These are phyloP conservation scores for Albula goreensis DNA, from an alignment of 2,113 vertebrate species.

Conservation along the genomic window DNA sequence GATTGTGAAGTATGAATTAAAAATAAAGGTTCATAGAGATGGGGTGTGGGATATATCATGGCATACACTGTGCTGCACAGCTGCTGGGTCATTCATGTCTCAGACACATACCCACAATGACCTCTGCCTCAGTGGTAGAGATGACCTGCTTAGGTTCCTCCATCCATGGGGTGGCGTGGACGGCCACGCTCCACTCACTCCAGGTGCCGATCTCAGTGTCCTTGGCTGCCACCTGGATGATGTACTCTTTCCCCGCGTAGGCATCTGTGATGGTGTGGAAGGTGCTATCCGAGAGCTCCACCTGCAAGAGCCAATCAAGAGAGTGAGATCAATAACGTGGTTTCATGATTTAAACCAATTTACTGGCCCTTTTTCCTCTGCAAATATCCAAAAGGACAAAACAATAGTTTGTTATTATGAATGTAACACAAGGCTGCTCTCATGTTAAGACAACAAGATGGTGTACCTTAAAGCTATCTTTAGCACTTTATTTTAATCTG, in stretches of 20 bases:
- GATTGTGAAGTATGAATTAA: neutral
- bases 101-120: slow-evolving; percentile 49
- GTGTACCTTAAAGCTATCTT: too few relatives aligned
- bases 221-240: slow-evolving; percentile 96
- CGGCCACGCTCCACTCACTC: slow-evolving; percentile 96
- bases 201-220: slow-evolving; percentile 95
- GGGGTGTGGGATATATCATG: too few relatives aligned
- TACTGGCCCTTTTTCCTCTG: too few relatives aligned
- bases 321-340: neutral
- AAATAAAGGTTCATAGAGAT: too few relatives aligned
- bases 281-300: slow-evolving; percentile 90
- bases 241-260: slow-evolving; percentile 93
- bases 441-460: too few relatives aligned
- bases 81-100: neutral
- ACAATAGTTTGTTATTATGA: too few relatives aligned
- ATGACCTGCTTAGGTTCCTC: slow-evolving; percentile 80
- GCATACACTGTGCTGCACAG: neutral
- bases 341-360: too few relatives aligned
- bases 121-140: slow-evolving; percentile 77
- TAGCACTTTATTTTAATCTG: too few relatives aligned
- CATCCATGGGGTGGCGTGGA: slow-evolving; percentile 92
- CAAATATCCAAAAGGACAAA: too few relatives aligned
- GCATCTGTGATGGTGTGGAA: slow-evolving; percentile 92
- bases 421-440: too few relatives aligned
- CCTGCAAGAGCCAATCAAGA: slow-evolving; percentile 64